These are phyloP conservation scores for Oxystoma pomonae DNA, from an alignment of 2,888 invertebrate species.

Conservation along the genomic window DNA sequence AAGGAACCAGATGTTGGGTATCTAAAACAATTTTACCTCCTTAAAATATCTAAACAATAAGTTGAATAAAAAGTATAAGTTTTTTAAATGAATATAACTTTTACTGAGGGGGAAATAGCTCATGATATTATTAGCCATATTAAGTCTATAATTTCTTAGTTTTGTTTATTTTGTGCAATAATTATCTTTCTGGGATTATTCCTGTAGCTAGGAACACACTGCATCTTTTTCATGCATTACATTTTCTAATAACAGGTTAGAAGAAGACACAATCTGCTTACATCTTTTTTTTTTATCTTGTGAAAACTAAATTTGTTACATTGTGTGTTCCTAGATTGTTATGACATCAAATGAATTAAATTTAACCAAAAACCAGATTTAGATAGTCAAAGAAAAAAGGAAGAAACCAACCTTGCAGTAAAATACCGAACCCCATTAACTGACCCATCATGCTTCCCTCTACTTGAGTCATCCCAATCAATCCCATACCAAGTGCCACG, in stretches of 20 bases:
- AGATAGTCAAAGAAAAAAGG: background rate
- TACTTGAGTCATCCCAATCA: constrained; percentile 89
- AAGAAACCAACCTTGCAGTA: constrained; percentile 54
- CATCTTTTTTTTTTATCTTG: no score
- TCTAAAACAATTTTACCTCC: constrained; percentile 41
- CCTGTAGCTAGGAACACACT: no score
- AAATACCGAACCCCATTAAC: constrained; percentile 82
- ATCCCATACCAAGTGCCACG: constrained; percentile 84
- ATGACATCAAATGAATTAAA: constrained; percentile 1
- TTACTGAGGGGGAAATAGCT: no score
- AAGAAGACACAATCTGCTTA: no score
- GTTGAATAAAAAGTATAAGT: background rate
- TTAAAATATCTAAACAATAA: background rate
- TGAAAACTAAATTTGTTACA: no score
- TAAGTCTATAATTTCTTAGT: no score
- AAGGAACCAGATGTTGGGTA: constrained; percentile 85
- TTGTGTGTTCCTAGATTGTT: background rate
- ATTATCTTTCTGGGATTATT: no score
- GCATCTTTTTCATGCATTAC: no score
- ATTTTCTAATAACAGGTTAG: no score
- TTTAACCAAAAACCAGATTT: constrained; percentile 1
- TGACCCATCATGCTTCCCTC: constrained; percentile 92
- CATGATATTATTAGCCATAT: no score
- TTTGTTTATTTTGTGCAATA: no score
- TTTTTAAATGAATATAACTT: no score